Conservation (phyloP, 2,888 invertebrate species). For the Taphrorychus bicolor region DNA sequence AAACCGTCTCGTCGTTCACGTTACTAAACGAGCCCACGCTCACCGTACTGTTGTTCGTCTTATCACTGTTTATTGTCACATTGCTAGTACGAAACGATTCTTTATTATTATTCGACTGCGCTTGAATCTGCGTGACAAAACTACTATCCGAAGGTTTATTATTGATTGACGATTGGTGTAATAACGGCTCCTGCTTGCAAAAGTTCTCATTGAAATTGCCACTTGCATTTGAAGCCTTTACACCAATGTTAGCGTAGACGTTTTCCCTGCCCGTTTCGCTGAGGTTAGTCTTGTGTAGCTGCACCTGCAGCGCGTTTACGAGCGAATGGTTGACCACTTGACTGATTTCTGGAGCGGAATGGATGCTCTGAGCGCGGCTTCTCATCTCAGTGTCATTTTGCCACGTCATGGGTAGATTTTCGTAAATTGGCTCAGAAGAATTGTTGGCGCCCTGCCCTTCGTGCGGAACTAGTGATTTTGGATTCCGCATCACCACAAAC, state of each 20-base stretch:
- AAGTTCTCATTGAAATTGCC: background rate
- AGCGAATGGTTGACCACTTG: constrained; percentile 54
- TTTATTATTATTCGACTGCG: background rate
- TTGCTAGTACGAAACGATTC: constrained; percentile 9
- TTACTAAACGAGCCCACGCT: background rate
- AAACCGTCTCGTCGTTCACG: background rate
- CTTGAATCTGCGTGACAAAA: too few species aligned
- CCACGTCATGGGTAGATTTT: constrained; percentile 79
- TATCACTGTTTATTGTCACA: background rate
- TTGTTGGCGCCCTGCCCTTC: constrained; percentile 55
- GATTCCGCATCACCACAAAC: constrained; percentile 63
- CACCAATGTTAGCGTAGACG: constrained; percentile 52
- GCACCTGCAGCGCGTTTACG: constrained; percentile 52
- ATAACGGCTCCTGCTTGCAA: too few species aligned
- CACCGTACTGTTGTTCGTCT: background rate
- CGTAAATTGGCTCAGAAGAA: constrained; percentile 79
- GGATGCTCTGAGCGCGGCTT: constrained; percentile 71
- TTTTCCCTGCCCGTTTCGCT: constrained; percentile 51
- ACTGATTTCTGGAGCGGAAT: constrained; percentile 71
- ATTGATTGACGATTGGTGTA: too few species aligned
- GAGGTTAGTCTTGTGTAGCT: constrained; percentile 47
- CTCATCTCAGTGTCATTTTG: constrained; percentile 57
- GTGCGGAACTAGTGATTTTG: constrained; percentile 55
- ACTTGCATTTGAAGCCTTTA: background rate
- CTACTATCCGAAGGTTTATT: too few species aligned